Conservation (phyloP, 2,113 vertebrate species). For the Myxocyprinus asiaticus region DNA sequence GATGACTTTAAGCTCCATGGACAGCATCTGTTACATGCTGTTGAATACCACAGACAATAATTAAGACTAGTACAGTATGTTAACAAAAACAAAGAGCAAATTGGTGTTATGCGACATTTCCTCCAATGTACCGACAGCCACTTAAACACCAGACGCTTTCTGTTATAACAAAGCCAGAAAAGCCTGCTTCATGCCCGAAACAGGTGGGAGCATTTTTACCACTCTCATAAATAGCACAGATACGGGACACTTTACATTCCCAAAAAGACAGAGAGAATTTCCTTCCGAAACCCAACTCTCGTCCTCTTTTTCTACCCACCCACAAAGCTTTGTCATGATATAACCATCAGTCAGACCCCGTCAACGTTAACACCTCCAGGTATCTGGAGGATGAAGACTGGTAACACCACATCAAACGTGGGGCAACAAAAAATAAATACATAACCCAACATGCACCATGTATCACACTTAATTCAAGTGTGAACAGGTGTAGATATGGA, state of each 20-base stretch:
- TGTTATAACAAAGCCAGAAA: not conserved
- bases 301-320: conserved; percentile 23
- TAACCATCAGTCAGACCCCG: conserved; percentile 12
- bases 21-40: no score
- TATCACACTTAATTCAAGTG: conserved; percentile 53
- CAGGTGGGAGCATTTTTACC: conserved; percentile 45
- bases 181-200: not conserved
- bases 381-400: conserved; percentile 32
- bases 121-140: not conserved
- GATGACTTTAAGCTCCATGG: no score
- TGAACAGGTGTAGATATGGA: conserved; percentile 67
- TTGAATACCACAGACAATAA: no score
- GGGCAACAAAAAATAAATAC: conserved; percentile 14
- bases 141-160: not conserved
- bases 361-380: conserved; percentile 28
- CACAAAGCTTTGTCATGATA: not conserved
- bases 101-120: conserved; percentile 19
- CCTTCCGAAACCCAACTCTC: not conserved
- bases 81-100: not conserved
- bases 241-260: not conserved
- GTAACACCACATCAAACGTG: conserved; percentile 42
- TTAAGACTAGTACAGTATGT: no score
- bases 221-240: conserved; percentile 45
- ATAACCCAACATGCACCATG: conserved; percentile 32
- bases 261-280: not conserved